These are phyloP conservation scores for Gallinago nigripennis DNA, from an alignment of 2,797 vertebrate species.

Conservation along the genomic window DNA sequence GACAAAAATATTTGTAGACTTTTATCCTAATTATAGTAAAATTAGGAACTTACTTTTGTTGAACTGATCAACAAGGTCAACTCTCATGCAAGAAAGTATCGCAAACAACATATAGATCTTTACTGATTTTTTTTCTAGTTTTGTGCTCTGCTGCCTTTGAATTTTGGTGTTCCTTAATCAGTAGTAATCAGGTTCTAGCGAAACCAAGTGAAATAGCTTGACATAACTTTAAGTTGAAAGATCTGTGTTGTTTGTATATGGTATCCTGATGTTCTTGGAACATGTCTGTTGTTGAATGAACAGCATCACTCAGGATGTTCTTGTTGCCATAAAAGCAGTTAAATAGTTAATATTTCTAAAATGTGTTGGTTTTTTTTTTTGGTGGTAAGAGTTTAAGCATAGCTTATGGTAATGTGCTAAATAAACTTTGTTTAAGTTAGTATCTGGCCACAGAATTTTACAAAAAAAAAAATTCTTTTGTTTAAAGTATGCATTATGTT, in stretches of 20 bases:
- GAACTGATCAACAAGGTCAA: neutral
- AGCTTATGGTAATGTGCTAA: neutral
- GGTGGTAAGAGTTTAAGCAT: neutral
- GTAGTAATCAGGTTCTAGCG: neutral
- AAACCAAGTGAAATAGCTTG: constrained; percentile 1
- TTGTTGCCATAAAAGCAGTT: neutral
- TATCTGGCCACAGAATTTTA: neutral
- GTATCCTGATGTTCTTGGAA: neutral
- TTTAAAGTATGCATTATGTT: neutral
- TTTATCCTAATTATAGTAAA: neutral
- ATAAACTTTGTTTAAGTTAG: neutral
- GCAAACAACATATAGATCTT: neutral
- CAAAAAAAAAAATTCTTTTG: neutral
- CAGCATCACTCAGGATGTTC: neutral
- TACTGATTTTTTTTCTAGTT: neutral
- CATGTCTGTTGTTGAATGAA: neutral
- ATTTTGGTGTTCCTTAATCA: neutral
- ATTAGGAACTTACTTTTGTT: neutral
- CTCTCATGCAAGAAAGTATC: neutral
- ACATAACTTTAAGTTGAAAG: neutral
- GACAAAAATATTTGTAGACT: neutral
- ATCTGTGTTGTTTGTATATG: neutral
- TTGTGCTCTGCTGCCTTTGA: neutral
- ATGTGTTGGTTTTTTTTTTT: neutral
- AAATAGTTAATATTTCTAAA: neutral